Base-by-base conservation (phyloP, 2,797 vertebrate genomes). In the Poeciliopsis presidionis region DNA sequence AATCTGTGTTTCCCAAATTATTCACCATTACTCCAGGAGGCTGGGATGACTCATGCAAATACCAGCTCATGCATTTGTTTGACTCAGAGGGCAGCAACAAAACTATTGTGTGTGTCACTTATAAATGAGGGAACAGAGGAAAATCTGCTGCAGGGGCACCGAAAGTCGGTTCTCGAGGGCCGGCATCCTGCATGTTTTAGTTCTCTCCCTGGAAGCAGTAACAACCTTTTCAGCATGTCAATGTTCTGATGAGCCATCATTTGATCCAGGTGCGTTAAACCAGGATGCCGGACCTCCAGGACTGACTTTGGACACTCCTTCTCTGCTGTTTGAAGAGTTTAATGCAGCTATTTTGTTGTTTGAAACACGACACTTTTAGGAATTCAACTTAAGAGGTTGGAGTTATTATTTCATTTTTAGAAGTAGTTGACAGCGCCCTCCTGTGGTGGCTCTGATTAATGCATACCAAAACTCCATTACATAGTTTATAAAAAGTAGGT, bases 401-500 rank as follows among this genome's bases (percentile, higher is more conserved):
- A 36, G 20, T 39, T 2, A 77, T 72, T 73, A 45, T 55, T 28
- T 49, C 33, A 61, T 70, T 72, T 82, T 82, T 74, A 84, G 71
- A 88, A 84, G 84, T 77, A 91, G 89, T 86, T 87, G 69, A 91
- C 79, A 93, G 85, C 85, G 92, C 92, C 93, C 92, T 87, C 94
- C 74, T 25, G 89, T 94, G 94, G 93, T 16, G 67, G 63, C 72
- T 90, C 25, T 45, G 72, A 72, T 51, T 73, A 82, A 90, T 86
- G 76, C 72, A 92, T 46, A 59, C 72, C 49, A 12, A 77, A 28
- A 53, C 28, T 49, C 67, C 46, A 67, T 25, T 9, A 25, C 25
- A 12, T 28, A 49, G 13, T 63, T 76, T 45, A 25, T 69, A 13
- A 25, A 55, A 53, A 41, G 16, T 18, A 16, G 7, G 36, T n/a